A percentile compares a stretch with the other conserved stretches of the same genome.
phyloP scores from a whole-genome alignment of 2,797 vertebrate species.

The Dermochelys coriacea region DNA sequence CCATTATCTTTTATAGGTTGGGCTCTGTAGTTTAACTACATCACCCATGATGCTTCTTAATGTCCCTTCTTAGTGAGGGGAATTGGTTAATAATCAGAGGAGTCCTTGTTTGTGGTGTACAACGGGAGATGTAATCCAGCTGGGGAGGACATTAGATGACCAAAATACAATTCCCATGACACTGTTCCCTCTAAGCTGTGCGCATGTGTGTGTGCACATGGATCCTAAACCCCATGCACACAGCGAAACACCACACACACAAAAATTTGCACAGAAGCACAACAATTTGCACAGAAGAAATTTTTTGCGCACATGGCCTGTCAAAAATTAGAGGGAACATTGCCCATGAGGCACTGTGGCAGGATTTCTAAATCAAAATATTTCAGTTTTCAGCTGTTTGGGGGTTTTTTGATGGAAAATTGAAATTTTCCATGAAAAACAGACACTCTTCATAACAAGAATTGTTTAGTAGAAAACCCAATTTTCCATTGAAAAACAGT shows the following conservation, averaged over 20 bases:
- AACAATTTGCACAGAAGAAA: too few relatives aligned
- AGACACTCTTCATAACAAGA: too few relatives aligned
- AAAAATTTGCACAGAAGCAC: too few relatives aligned
- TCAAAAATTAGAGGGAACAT: too few relatives aligned
- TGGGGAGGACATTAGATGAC: neutral
- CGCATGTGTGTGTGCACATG: too few relatives aligned
- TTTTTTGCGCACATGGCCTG: too few relatives aligned
- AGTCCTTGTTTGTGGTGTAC: neutral
- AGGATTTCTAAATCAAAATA: neutral
- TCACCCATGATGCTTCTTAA: neutral
- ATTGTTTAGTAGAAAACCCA: neutral
- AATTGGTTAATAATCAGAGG: neutral
- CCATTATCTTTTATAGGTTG: neutral
- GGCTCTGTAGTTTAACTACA: neutral
- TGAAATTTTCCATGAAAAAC: neutral
- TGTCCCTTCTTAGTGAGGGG: too few relatives aligned
- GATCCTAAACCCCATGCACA: too few relatives aligned
- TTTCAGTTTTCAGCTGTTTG: neutral
- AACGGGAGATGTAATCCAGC: neutral
- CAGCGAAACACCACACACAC: too few relatives aligned
- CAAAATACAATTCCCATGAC: neutral
- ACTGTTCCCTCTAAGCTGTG: too few relatives aligned
- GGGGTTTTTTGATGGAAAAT: neutral
- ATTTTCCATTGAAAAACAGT: neutral
- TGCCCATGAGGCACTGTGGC: neutral